Conservation (phyloP, 1,140 invertebrate genomes). For the Brachionus asplanchnoidis region DNA sequence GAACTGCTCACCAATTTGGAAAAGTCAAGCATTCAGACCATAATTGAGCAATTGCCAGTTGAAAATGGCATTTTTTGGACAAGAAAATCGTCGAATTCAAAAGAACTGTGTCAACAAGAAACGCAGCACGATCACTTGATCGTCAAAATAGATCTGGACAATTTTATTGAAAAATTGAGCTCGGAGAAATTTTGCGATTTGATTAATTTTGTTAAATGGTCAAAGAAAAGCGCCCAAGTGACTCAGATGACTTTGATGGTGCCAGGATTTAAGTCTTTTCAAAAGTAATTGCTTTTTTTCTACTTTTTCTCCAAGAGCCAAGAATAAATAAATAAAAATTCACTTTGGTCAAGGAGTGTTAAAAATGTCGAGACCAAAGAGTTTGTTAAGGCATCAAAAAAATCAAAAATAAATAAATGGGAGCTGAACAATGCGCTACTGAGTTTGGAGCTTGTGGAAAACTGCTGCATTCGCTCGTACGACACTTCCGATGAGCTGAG, state of each 20-base stretch:
- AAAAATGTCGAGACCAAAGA: neutral
- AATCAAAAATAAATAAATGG: neutral
- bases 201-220: neutral
- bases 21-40: slow-evolving; percentile 15
- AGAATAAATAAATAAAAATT: neutral
- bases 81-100: neutral
- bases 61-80: slow-evolving; percentile 39
- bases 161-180: neutral
- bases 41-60: slow-evolving; percentile 31
- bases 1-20: slow-evolving; percentile 23
- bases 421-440: neutral
- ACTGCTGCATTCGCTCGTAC: slow-evolving; percentile 18
- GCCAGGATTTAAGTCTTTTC: slow-evolving; percentile 19
- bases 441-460: neutral
- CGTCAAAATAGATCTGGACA: slow-evolving; percentile 6
- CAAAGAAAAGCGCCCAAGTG: slow-evolving; percentile 10
- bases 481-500: slow-evolving; percentile 3
- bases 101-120: neutral
- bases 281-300: neutral
- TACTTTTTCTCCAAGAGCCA: neutral
- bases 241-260: neutral
- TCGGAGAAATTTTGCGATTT: neutral
- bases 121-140: slow-evolving; percentile 33
- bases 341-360: neutral
- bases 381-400: neutral